A percentile compares a stretch with the other conserved stretches of the same genome.
Conservation (phyloP, 2,113 vertebrate genomes). For the Elanus axillaris region DNA sequence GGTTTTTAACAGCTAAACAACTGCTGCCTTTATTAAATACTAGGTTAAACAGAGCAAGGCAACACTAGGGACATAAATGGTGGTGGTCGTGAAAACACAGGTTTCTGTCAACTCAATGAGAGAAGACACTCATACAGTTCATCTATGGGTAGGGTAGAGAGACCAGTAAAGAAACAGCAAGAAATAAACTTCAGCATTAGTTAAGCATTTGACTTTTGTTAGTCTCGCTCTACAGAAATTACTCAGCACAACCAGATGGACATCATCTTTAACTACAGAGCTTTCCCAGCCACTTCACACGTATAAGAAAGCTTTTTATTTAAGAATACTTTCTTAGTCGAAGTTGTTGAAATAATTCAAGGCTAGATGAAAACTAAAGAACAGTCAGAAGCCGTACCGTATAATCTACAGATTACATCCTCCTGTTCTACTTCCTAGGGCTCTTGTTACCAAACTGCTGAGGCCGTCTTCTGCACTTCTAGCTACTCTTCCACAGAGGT, state of each 20-base stretch:
- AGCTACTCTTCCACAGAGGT: neutral
- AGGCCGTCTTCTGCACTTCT: neutral
- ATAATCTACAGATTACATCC: neutral
- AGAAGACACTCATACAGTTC: neutral
- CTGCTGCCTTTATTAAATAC: neutral
- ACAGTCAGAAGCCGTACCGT: neutral
- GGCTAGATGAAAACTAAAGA: neutral
- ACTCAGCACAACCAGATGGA: neutral
- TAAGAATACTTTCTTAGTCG: neutral
- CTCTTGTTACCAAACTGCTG: neutral
- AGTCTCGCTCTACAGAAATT: neutral
- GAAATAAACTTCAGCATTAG: neutral
- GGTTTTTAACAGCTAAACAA: neutral
- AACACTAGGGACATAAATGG: neutral
- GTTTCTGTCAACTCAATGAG: neutral
- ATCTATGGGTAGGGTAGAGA: neutral
- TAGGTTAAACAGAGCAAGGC: neutral
- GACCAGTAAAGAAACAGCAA: neutral
- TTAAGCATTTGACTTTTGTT: neutral
- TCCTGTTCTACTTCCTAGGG: neutral
- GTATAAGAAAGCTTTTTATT: neutral
- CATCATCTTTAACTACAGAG: neutral
- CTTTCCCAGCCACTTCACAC: neutral
- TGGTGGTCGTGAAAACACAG: neutral
- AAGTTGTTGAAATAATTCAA: neutral